Evolutionary conservation across 2,113 vertebrate genomes (phyloP).

Genomic region (Osmerus mordax): DNA sequence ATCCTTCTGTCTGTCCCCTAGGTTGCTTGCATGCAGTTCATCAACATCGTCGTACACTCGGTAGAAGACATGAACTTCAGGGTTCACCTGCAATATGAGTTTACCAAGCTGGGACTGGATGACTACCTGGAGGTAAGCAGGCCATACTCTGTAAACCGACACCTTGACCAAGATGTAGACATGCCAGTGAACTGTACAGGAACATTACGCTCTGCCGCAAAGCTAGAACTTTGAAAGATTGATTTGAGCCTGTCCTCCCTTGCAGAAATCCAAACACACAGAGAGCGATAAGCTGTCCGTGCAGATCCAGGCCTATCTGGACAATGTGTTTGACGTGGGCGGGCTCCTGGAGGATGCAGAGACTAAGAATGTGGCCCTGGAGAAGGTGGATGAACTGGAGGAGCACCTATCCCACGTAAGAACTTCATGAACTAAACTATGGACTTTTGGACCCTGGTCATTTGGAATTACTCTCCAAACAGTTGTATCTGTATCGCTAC

Average conservation of each 20-base stretch:
- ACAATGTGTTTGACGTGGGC: constrained; percentile 97
- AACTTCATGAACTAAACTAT: constrained; percentile 49
- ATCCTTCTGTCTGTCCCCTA: constrained; percentile 44
- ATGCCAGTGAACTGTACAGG: background rate
- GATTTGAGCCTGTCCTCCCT: constrained; percentile 1
- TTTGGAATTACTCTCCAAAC: background rate
- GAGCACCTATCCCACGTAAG: constrained; percentile 95
- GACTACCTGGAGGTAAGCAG: constrained; percentile 86
- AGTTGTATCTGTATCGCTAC: constrained; percentile 12
- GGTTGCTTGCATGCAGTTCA: constrained; percentile 99
- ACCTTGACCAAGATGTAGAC: background rate
- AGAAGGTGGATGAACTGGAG: constrained; percentile 97
- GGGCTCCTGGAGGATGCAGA: constrained; percentile 93
- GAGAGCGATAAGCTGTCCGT: constrained; percentile 97
- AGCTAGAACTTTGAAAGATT: background rate
- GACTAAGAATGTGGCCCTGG: constrained; percentile 95
- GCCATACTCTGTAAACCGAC: background rate
- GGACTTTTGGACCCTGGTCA: background rate
- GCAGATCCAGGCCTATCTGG: constrained; percentile 97
- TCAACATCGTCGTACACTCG: constrained; percentile 98
- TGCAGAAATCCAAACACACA: constrained; percentile 91
- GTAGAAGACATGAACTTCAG: constrained; percentile 99
- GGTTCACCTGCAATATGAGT: constrained; percentile 94
- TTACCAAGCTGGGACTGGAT: constrained; percentile 93
- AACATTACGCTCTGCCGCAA: too few species aligned